phyloP scores from a whole-genome alignment of 1,140 invertebrate species.

The Charaxes varanes region DNA sequence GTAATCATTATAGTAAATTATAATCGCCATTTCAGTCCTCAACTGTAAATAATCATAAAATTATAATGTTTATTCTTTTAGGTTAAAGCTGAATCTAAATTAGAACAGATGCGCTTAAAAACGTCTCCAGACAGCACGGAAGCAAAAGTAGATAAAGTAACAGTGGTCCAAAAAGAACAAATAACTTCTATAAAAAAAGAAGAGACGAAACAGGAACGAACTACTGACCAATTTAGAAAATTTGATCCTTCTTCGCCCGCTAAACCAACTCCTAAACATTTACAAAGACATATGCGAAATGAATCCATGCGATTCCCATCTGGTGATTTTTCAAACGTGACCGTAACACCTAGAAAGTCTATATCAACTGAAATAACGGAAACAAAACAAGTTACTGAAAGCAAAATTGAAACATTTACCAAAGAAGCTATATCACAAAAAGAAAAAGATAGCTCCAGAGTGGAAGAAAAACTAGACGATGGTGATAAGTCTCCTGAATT shows the following conservation, averaged over 20 bases:
- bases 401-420: slow-evolving; percentile 40
- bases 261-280: slow-evolving; percentile 70
- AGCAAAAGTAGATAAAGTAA: slow-evolving; percentile 39
- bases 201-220: slow-evolving; percentile 46
- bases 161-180: slow-evolving; percentile 30
- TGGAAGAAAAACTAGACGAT: slow-evolving; percentile 65
- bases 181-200: slow-evolving; percentile 36
- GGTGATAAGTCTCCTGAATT: slow-evolving; percentile 60
- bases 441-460: slow-evolving; percentile 58
- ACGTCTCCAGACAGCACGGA: slow-evolving; percentile 51
- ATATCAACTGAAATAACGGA: slow-evolving; percentile 54
- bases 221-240: slow-evolving; percentile 57
- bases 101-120: slow-evolving; percentile 53
- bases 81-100: slow-evolving; percentile 53
- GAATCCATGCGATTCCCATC: slow-evolving; percentile 73
- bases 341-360: slow-evolving; percentile 66
- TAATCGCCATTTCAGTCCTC: too few species aligned
- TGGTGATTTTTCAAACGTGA: slow-evolving; percentile 70
- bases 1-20: too few species aligned
- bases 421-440: slow-evolving; percentile 63
- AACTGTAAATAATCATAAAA: too few species aligned
- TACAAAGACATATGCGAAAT: slow-evolving; percentile 72
- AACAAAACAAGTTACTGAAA: slow-evolving; percentile 44
- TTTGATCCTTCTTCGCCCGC: slow-evolving; percentile 62
- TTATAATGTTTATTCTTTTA: slow-evolving; percentile 14